phyloP scores from a whole-genome alignment of 2,113 vertebrate species.

The Sclerurus mexicanus region DNA sequence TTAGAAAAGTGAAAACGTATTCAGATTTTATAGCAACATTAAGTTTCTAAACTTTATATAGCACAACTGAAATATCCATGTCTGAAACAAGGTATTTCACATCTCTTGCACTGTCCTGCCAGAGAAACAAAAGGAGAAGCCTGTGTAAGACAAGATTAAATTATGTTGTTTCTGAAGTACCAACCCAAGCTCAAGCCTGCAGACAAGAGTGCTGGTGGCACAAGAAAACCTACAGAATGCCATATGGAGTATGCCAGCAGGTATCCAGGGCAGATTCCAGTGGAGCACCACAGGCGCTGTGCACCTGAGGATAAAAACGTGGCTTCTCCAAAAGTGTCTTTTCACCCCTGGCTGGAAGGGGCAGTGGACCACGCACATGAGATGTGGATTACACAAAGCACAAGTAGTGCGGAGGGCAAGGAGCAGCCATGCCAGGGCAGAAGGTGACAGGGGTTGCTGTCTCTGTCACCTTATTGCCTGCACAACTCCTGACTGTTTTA shows the following conservation, averaged over 20 bases:
- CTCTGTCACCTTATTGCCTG: background rate
- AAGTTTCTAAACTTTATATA: background rate
- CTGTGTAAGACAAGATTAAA: background rate
- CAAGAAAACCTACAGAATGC: fast-evolving
- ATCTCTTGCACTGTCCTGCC: background rate
- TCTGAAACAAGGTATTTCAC: background rate
- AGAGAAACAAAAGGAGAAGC: background rate
- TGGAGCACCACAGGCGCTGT: background rate
- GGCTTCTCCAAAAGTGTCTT: background rate
- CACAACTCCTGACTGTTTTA: background rate
- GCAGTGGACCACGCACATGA: fast-evolving
- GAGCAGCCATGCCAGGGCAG: fast-evolving
- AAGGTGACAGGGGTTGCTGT: background rate
- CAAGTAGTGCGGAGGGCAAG: background rate
- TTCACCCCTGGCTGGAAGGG: background rate
- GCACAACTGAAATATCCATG: background rate
- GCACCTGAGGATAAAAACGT: fast-evolving
- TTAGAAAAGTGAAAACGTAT: background rate
- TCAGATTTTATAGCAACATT: background rate
- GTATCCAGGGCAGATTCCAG: background rate
- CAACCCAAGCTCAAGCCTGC: too few species aligned
- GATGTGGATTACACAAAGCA: fast-evolving
- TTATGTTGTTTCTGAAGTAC: too few species aligned
- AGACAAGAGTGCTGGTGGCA: fast-evolving
- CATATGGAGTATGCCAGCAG: fast-evolving